phyloP scores from a whole-genome alignment of 2,888 invertebrate genomes.

The Heliconius cydno region DNA sequence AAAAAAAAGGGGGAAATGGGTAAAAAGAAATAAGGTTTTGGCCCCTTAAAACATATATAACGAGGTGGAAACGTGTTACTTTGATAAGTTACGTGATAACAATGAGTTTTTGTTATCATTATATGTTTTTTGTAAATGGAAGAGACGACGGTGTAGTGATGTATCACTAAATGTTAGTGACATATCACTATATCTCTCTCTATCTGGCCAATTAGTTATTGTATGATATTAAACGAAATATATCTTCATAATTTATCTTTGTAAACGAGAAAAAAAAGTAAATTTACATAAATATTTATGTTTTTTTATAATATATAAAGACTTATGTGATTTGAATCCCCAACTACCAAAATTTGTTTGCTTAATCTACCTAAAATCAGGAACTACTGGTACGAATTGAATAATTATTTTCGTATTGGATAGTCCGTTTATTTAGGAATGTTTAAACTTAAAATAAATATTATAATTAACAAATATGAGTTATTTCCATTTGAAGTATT shows the following conservation, averaged over 20 bases:
- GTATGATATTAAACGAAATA: background rate
- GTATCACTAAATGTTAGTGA: too few species aligned
- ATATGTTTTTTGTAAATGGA: background rate
- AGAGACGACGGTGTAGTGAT: background rate
- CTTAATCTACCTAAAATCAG: too few species aligned
- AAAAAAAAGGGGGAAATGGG: background rate
- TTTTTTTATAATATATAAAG: too few species aligned
- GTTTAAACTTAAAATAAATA: too few species aligned
- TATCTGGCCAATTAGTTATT: too few species aligned
- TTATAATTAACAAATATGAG: too few species aligned
- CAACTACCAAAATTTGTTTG: too few species aligned
- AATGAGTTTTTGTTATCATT: background rate
- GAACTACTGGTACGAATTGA: too few species aligned
- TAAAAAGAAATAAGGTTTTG: background rate
- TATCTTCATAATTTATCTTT: background rate
- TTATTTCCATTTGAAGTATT: background rate
- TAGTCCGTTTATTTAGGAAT: too few species aligned
- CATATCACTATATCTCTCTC: background rate
- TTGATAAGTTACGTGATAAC: conserved; percentile 4
- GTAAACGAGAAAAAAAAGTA: background rate
- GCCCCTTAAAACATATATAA: conserved; percentile 12
- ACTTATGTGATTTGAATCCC: too few species aligned
- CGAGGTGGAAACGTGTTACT: conserved; percentile 1
- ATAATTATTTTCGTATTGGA: too few species aligned
- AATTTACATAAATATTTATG: too few species aligned